Percentiles rank a stretch among this genome's conserved stretches.
These are phyloP conservation scores for Antechinus flavipes DNA, from an alignment of 2,113 vertebrate genomes.

Conservation along the genomic window DNA sequence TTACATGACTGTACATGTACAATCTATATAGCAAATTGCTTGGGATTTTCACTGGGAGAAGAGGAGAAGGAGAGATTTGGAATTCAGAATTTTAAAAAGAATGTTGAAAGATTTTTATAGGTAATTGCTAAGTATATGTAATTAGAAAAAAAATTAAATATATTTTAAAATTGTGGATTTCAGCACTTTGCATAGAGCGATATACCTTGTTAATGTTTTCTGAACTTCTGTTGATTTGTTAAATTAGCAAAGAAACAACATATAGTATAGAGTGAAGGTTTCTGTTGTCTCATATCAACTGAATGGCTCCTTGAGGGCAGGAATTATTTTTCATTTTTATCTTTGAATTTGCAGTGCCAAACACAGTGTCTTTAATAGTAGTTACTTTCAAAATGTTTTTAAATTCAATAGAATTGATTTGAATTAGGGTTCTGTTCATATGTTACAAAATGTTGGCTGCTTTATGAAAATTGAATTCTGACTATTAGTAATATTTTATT, in stretches of 20 bases:
- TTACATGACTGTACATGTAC: too few relatives aligned
- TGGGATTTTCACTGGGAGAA: too few relatives aligned
- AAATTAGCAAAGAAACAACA: not conserved
- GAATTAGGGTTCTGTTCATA: not conserved
- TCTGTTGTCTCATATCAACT: not conserved
- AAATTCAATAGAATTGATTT: not conserved
- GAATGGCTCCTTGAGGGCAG: not conserved
- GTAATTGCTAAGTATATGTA: too few relatives aligned
- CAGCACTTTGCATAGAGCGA: not conserved
- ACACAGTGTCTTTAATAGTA: not conserved
- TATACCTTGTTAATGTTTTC: not conserved
- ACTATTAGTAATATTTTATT: not conserved
- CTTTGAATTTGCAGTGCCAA: not conserved
- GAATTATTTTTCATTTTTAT: not conserved
- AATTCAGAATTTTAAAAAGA: too few relatives aligned
- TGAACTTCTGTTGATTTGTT: not conserved
- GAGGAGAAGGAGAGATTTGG: too few relatives aligned
- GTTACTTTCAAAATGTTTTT: not conserved
- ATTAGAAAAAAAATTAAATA: too few relatives aligned
- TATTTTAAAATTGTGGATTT: not conserved
- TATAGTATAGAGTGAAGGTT: not conserved
- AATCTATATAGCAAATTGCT: too few relatives aligned
- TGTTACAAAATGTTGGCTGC: not conserved
- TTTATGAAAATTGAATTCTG: not conserved
- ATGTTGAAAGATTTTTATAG: too few relatives aligned